Percentiles rank a stretch among this genome's conserved stretches.
Conservation (phyloP, 2,888 invertebrate genomes). For the Tiphia femorata region DNA sequence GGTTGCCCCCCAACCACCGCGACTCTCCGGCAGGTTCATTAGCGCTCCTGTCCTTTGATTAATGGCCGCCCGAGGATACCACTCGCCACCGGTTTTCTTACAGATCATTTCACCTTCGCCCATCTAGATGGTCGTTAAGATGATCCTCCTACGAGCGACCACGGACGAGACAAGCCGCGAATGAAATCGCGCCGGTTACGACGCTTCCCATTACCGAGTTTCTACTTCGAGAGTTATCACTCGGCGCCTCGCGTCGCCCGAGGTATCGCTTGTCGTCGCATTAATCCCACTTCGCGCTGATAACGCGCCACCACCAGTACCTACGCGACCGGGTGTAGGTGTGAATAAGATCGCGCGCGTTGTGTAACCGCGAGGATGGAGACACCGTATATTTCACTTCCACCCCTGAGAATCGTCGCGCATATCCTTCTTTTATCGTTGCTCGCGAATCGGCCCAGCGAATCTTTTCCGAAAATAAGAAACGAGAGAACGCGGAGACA, state of each 20-base stretch:
- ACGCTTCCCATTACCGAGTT: slow-evolving; percentile 40
- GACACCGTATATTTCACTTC: no score
- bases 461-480: background rate
- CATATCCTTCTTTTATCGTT: no score
- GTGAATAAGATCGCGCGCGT: no score
- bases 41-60: slow-evolving; percentile 65
- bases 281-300: slow-evolving; percentile 11
- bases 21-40: slow-evolving; percentile 62
- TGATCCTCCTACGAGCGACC: slow-evolving; percentile 46
- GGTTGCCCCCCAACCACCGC: slow-evolving; percentile 40
- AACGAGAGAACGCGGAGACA: background rate
- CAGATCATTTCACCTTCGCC: slow-evolving; percentile 58
- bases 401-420: no score
- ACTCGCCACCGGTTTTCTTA: slow-evolving; percentile 61
- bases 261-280: slow-evolving; percentile 19
- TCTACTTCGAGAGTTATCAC: slow-evolving; percentile 40
- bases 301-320: no score
- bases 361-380: no score
- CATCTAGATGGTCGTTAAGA: slow-evolving; percentile 63
- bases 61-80: slow-evolving; percentile 55
- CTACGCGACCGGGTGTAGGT: no score
- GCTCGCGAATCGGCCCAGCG: no score
- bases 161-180: slow-evolving; percentile 30
- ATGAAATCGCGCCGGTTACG: slow-evolving; percentile 40
- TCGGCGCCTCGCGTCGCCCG: slow-evolving; percentile 24